These are phyloP conservation scores for Petrolisthes cinctipes DNA, from an alignment of 2,888 invertebrate genomes.

Conservation along the genomic window DNA sequence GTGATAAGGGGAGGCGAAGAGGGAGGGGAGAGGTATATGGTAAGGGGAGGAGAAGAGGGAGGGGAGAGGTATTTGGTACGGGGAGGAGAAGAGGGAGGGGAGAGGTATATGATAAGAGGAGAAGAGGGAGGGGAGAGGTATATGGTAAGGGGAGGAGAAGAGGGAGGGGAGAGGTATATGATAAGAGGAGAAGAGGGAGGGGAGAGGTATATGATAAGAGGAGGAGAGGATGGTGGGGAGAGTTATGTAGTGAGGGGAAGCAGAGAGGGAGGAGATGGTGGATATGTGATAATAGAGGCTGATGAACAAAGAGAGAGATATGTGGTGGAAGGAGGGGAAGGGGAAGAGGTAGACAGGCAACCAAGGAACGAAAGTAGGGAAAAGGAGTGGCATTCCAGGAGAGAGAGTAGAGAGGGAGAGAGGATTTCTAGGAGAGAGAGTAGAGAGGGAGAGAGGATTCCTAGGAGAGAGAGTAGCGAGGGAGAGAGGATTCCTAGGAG, in stretches of 20 bases:
- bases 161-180: constrained; percentile 5
- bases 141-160: neutral
- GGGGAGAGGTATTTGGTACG: neutral
- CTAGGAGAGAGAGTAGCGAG: neutral
- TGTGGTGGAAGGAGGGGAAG: neutral
- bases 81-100: neutral
- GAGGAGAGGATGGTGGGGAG: neutral
- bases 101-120: neutral
- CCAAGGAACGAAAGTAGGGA: neutral
- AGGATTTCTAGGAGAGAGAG: neutral
- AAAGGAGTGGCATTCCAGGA: neutral
- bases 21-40: neutral
- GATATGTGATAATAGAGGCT: neutral
- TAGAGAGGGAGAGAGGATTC: neutral
- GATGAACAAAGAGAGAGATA: neutral
- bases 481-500: neutral
- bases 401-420: constrained; percentile 4
- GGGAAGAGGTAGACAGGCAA: neutral
- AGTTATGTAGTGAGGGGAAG: neutral
- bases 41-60: neutral
- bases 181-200: neutral
- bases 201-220: neutral
- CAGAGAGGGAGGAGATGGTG: constrained; percentile 9
- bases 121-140: constrained; percentile 7
- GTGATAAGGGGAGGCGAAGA: neutral